Percentiles rank a stretch among this genome's conserved stretches.
phyloP scores from a whole-genome alignment of 2,113 vertebrate species.

The Channa argus region DNA sequence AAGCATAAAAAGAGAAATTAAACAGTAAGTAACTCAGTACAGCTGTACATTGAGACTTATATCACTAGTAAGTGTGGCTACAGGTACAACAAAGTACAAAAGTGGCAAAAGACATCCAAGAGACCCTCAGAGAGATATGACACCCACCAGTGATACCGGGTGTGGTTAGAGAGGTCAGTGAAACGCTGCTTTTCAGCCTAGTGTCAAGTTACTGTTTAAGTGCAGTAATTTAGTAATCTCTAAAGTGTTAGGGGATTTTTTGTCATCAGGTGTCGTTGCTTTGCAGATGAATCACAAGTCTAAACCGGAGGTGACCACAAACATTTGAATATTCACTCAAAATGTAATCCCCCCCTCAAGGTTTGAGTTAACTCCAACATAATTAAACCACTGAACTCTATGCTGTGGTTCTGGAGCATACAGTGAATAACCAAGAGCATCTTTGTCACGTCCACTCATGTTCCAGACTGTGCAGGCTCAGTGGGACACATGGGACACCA shows the following conservation, averaged over 20 bases:
- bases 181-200: too few species aligned
- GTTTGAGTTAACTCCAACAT: constrained; percentile 22
- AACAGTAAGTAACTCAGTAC: not conserved
- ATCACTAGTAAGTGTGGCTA: constrained; percentile 13
- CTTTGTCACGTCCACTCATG: constrained; percentile 3
- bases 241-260: not conserved
- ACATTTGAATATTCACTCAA: constrained; percentile 39
- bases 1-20: not conserved
- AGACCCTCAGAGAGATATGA: not conserved
- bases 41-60: not conserved
- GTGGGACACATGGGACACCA: not conserved
- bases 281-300: constrained; percentile 1
- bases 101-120: not conserved
- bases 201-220: not conserved
- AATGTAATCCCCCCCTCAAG: constrained; percentile 11
- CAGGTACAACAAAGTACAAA: not conserved
- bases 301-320: constrained; percentile 27
- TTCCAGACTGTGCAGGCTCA: constrained; percentile 1
- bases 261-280: not conserved
- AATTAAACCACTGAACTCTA: constrained; percentile 35
- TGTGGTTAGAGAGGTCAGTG: not conserved
- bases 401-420: constrained; percentile 23
- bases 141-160: not conserved
- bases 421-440: constrained; percentile 2
- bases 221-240: not conserved